Evolutionary conservation across 2,797 vertebrate genomes (phyloP), one percentile per base, ranked within the genome.

Genomic region (Erpetoichthys calabaricus): DNA sequence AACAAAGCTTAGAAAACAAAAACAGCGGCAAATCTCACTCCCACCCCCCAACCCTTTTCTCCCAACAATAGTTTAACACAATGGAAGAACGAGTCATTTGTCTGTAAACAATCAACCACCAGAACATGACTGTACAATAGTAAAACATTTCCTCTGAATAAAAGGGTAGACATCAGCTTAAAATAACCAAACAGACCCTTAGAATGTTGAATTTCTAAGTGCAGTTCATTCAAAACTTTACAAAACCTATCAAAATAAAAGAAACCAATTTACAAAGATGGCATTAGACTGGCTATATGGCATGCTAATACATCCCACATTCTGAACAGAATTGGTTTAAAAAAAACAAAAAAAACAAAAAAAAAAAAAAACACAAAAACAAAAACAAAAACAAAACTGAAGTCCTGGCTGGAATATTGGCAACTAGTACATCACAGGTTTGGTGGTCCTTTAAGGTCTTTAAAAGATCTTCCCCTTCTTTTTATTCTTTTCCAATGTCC

Each of bases 381-480:
- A 60, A 79, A 80, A 79, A 80, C 73, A 62, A 66, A 67, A 84
- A 80, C 79, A 86, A 88, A 86, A 83, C 81, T 79, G 82, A 81
- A 77, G 85, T 88, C 88, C 88, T 85, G 88, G 86, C 82, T 81
- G 84, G 86, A 80, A 81, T 86, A 75, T 87, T 91, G 91, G 91
- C 88, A 89, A 90, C 82, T 82, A 77, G 83, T 85, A 78, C 60
- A 76, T 72, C 78, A 84, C 47, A n/a, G 70, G 56, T 25, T 77
- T 63, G 83, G 76, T 80, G 80, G 80, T 85, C 77, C 76, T 70
- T 68, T 63, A 64, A 74, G 72, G 64, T 69, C 62, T 79, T 87
- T 92, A 98, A 83, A 98, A 97, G 81, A 98, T 98, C 86, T 97
- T 99, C 75, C 94, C 95, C 90, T 98, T 98, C 87, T 98, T 98